Conservation (phyloP, 2,888 invertebrate genomes). For the Lissocephala sabroskyi region DNA sequence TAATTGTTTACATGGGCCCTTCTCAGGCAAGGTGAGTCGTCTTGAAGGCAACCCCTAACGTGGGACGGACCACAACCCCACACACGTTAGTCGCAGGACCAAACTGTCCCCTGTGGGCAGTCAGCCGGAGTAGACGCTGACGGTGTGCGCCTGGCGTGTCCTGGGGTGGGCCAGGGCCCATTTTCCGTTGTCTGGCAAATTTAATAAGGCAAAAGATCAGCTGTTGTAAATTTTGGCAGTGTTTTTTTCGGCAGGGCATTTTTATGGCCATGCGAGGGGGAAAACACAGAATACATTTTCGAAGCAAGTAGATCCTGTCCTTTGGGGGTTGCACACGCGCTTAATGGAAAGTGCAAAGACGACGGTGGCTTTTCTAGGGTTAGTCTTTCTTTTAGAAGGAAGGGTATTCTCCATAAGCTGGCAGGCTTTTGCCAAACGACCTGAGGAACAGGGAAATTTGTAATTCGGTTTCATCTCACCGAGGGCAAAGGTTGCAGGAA, state of each 20-base stretch:
- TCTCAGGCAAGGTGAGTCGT: slow-evolving; percentile 3
- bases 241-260: slow-evolving; percentile 14
- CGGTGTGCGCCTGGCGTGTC: background rate
- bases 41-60: slow-evolving; percentile 37
- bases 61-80: slow-evolving; percentile 22
- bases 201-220: slow-evolving; percentile 55
- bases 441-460: no score
- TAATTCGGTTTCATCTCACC: no score
- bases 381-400: no score
- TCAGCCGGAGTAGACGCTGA: slow-evolving; percentile 4
- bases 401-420: no score
- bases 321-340: slow-evolving; percentile 27
- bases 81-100: slow-evolving; percentile 22
- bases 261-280: slow-evolving; percentile 50
- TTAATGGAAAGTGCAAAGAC: background rate
- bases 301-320: slow-evolving; percentile 4
- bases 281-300: slow-evolving; percentile 22
- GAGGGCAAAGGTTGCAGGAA: no score
- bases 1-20: slow-evolving; percentile 48
- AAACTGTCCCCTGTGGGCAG: slow-evolving; percentile 52
- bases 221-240: slow-evolving; percentile 43
- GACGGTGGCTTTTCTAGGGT: no score
- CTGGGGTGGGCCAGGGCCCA: no score
- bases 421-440: no score
- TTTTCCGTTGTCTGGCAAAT: slow-evolving; percentile 19